Conservation (phyloP, 2,888 invertebrate species). For the Pseudanteris insignis region DNA sequence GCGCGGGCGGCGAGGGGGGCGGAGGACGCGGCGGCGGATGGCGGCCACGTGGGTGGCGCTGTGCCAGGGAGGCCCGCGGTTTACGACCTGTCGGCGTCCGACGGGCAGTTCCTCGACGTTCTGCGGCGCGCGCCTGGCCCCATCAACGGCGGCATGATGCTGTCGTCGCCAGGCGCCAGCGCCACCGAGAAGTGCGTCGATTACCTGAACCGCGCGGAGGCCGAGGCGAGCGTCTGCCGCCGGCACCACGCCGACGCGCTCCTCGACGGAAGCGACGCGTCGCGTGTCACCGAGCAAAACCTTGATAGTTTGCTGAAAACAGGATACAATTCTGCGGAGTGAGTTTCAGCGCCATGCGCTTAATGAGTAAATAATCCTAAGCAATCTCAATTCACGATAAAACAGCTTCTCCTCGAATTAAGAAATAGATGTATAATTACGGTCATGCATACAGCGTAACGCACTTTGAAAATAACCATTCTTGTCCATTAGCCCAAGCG, state of each 20-base stretch:
- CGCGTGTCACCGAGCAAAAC: slow-evolving; percentile 52
- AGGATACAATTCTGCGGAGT: slow-evolving; percentile 50
- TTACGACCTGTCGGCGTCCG: slow-evolving; percentile 54
- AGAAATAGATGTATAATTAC: no score
- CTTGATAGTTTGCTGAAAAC: slow-evolving; percentile 52
- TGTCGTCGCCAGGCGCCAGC: slow-evolving; percentile 58
- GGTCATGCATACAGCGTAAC: no score
- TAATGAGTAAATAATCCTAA: no score
- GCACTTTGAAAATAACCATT: no score
- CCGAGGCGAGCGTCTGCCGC: slow-evolving; percentile 28
- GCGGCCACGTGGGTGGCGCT: slow-evolving; percentile 25
- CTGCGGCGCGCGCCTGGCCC: slow-evolving; percentile 47
- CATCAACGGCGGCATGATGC: slow-evolving; percentile 49
- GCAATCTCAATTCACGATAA: no score
- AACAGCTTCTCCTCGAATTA: no score
- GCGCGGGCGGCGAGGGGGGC: no score
- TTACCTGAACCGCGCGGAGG: slow-evolving; percentile 52
- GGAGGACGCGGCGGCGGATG: slow-evolving; percentile 20
- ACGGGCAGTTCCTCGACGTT: slow-evolving; percentile 60
- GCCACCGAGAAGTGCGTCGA: slow-evolving; percentile 65
- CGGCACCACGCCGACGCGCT: slow-evolving; percentile 28
- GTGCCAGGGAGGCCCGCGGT: slow-evolving; percentile 47
- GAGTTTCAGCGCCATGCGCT: slow-evolving; percentile 39
- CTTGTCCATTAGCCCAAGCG: no score
- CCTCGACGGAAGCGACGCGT: slow-evolving; percentile 33